Evolutionary conservation across 1,140 invertebrate genomes (phyloP).

Genomic region (Cyclina sinensis): DNA sequence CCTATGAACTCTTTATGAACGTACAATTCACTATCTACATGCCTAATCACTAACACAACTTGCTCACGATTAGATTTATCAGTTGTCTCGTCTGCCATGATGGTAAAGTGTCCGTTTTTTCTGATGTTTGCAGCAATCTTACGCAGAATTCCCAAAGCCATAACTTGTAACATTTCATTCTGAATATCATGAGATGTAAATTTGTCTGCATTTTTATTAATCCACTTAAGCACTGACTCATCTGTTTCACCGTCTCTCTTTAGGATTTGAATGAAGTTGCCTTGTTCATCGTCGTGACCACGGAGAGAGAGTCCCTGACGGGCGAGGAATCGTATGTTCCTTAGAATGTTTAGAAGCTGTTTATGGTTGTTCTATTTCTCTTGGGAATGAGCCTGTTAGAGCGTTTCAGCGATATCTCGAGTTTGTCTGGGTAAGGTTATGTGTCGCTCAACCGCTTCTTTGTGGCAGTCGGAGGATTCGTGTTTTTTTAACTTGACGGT

Average conservation of each 20-base stretch:
- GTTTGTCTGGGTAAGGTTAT: too few relatives aligned
- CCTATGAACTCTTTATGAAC: neutral
- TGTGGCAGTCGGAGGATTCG: too few relatives aligned
- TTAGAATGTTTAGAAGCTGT: neutral
- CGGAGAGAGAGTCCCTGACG: neutral
- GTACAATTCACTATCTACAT: neutral
- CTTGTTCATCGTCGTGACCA: neutral
- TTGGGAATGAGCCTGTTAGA: neutral
- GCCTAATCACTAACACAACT: neutral
- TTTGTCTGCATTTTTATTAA: slow-evolving; percentile 46
- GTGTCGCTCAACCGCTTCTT: too few relatives aligned
- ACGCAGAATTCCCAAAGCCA: too few relatives aligned
- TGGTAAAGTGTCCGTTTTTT: neutral
- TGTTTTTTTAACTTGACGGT: too few relatives aligned
- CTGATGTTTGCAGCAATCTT: neutral
- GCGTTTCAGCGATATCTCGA: too few relatives aligned
- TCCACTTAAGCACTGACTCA: neutral
- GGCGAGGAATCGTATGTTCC: neutral
- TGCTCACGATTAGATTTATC: neutral
- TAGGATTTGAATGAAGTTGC: slow-evolving; percentile 16
- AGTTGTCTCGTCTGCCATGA: neutral
- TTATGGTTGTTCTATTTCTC: neutral
- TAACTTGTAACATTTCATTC: slow-evolving; percentile 45
- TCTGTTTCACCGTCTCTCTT: slow-evolving; percentile 6
- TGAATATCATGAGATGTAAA: slow-evolving; percentile 56